Base-by-base conservation (phyloP, 2,888 invertebrate genomes). In the Crossocerus cetratus region DNA sequence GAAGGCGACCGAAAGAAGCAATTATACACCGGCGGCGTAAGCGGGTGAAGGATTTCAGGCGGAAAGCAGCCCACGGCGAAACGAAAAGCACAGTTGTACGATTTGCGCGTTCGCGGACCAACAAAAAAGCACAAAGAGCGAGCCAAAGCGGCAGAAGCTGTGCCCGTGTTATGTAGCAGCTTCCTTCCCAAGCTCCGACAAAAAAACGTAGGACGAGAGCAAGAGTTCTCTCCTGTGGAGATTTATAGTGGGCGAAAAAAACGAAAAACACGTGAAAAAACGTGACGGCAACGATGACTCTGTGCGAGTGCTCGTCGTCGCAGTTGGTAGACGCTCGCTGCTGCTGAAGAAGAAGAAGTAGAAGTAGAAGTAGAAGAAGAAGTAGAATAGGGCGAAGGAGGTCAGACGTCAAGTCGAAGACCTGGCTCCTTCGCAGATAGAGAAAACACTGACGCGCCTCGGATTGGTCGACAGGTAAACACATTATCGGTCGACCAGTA, bases 71-170 rank as follows among this genome's bases (percentile, higher is more conserved):
- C 32, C 32, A 8, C 32, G 32, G 4, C 23, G 4, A 32, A 32
- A 32, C n/a, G 11, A 32, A 32, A 32, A 5, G 32, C 32, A 32
- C 8, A 32, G 5, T 32, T 32, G 23, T n/a, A n/a, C 32, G 0
- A 32, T 32, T 32, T 65, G 76, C 76, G 23, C 53, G 3, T 61
- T 65, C 8, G 56, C 23, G 16, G 23, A 43, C 11, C 16, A 55
- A 66, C 3, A 32, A 42, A 5, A 18, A 18, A 32, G 22, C 42
- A 13, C 32, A 22, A 53, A 65, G 49, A 32, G 32, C 32, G 32
- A 32, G 32, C 32, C 16, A n/a, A n/a, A 60, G 53, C 76, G 72
- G 79, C 73, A 1, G 16, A 81, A 82, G 82, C 82, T n/a, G 65
- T 68, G 79, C 76, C 76, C 18, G 58, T 65, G 58, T 72, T 60